Percentiles rank a stretch among this genome's conserved stretches.
phyloP scores from a whole-genome alignment of 2,797 vertebrate species.

The Limnodromus scolopaceus region DNA sequence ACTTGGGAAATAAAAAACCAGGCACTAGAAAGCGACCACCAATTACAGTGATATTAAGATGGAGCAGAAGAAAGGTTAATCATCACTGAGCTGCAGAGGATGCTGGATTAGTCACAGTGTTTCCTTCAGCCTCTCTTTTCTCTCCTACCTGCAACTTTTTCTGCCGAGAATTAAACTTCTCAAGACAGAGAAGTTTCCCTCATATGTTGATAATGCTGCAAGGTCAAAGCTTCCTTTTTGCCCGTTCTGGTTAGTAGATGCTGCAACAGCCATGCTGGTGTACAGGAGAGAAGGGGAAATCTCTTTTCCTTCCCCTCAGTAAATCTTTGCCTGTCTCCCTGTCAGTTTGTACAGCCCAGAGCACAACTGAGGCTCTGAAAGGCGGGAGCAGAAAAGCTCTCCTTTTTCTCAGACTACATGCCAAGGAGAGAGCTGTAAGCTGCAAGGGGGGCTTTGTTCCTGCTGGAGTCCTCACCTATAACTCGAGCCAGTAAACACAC shows the following conservation, averaged over 20 bases:
- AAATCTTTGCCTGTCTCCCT: not conserved
- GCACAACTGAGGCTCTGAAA: not conserved
- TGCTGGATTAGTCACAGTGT: not conserved
- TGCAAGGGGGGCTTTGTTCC: rapidly evolving
- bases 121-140: not conserved
- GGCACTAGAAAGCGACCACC: not conserved
- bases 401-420: not conserved
- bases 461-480: not conserved
- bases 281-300: not conserved
- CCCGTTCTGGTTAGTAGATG: not conserved
- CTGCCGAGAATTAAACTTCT: not conserved
- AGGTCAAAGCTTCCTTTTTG: not conserved
- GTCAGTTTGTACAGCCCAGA: not conserved
- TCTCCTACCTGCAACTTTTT: not conserved
- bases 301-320: not conserved
- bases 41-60: not conserved
- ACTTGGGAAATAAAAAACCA: not conserved
- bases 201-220: not conserved
- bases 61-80: not conserved
- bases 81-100: not conserved
- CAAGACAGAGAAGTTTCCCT: not conserved
- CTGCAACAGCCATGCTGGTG: not conserved
- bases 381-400: not conserved
- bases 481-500: not conserved
- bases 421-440: not conserved